Evolutionary conservation across 2,797 vertebrate species (phyloP).

Genomic region (Enteromius afrohamiltoni): DNA sequence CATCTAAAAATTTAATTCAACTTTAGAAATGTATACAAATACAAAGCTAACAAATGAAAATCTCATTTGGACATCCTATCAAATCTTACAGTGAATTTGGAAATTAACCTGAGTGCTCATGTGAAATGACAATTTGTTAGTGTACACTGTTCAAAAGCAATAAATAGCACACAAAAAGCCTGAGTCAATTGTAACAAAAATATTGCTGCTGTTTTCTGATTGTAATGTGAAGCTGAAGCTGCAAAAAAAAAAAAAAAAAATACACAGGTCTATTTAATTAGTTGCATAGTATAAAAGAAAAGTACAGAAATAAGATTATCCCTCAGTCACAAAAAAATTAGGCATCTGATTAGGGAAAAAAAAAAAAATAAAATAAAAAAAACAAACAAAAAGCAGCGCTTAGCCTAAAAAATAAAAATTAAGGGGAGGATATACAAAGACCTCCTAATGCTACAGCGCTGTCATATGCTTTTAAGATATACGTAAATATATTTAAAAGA

Average conservation of each 20-base stretch:
- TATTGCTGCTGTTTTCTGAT: constrained; percentile 73
- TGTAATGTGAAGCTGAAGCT: constrained; percentile 32
- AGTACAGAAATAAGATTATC: constrained; percentile 15
- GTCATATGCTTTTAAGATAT: constrained; percentile 30
- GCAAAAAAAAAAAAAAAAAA: constrained; percentile 57
- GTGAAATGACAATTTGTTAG: constrained; percentile 56
- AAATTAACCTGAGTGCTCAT: constrained; percentile 71
- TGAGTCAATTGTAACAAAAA: constrained; percentile 82
- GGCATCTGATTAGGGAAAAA: neutral
- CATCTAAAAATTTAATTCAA: constrained; percentile 33
- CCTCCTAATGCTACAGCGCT: neutral
- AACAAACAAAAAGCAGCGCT: neutral
- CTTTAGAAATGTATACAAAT: constrained; percentile 60
- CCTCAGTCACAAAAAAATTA: constrained; percentile 9
- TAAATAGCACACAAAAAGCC: constrained; percentile 83
- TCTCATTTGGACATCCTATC: constrained; percentile 53
- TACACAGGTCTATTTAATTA: constrained; percentile 71
- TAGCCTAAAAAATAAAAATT: neutral
- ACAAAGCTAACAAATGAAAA: constrained; percentile 57
- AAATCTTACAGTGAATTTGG: constrained; percentile 61
- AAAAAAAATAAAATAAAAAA: neutral
- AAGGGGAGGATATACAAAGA: neutral
- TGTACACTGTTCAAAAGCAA: constrained; percentile 78
- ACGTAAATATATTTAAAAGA: constrained; percentile 35
- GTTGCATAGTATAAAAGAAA: constrained; percentile 86